phyloP scores from a whole-genome alignment of 2,113 vertebrate genomes.

The Pithys albifrons region DNA sequence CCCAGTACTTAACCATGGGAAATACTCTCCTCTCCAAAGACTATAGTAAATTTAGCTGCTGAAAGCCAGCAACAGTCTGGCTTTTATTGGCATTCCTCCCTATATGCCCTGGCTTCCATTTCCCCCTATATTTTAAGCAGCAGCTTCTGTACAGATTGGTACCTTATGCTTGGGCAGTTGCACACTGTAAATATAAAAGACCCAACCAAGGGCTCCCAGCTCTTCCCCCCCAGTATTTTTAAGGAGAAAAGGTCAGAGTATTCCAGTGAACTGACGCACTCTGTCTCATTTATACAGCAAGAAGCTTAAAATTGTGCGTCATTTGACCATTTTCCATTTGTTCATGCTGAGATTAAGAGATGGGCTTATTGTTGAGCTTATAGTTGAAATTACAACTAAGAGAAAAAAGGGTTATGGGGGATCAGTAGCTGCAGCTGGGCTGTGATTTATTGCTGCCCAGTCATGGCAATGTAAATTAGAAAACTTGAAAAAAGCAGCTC shows the following conservation, averaged over 20 bases:
- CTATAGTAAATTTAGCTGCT: neutral
- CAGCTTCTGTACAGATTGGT: slow-evolving; percentile 36
- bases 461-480: slow-evolving; percentile 13
- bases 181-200: slow-evolving; percentile 51
- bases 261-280: slow-evolving; percentile 73
- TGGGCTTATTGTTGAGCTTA: slow-evolving; percentile 72
- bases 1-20: neutral
- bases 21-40: neutral
- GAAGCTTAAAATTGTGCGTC: slow-evolving; percentile 73
- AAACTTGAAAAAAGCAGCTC: slow-evolving; percentile 43
- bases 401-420: slow-evolving; percentile 40
- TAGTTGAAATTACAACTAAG: slow-evolving; percentile 71
- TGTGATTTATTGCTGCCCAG: slow-evolving; percentile 53
- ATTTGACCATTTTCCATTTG: slow-evolving; percentile 75
- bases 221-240: slow-evolving; percentile 47
- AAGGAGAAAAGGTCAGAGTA: slow-evolving; percentile 76
- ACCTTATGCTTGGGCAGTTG: slow-evolving; percentile 52
- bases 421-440: slow-evolving; percentile 50
- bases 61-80: neutral
- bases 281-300: slow-evolving; percentile 68
- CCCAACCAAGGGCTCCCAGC: slow-evolving; percentile 44
- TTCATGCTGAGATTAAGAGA: slow-evolving; percentile 72
- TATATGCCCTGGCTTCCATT: slow-evolving; percentile 15
- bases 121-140: slow-evolving; percentile 5
- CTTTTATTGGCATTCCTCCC: slow-evolving; percentile 32